phyloP scores from a whole-genome alignment of 2,797 vertebrate genomes.

The Peromyscus melanophrys region DNA sequence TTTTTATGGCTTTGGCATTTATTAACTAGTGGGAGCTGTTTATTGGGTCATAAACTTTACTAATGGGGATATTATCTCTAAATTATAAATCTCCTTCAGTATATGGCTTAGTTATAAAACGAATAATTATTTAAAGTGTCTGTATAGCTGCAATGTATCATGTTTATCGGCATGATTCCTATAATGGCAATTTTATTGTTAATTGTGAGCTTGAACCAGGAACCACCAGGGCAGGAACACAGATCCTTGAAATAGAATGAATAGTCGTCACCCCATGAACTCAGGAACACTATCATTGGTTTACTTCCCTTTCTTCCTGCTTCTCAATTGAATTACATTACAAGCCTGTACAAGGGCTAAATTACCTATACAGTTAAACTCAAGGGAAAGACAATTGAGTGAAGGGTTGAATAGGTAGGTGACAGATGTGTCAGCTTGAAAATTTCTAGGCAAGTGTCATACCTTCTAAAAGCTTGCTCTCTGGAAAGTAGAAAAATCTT shows the following conservation, averaged over 20 bases:
- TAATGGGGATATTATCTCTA: constrained; percentile 91
- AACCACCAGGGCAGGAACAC: constrained; percentile 69
- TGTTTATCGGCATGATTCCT: constrained; percentile 87
- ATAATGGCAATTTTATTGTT: constrained; percentile 90
- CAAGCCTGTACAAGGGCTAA: constrained; percentile 22
- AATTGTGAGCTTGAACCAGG: constrained; percentile 85
- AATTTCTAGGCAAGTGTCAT: constrained; percentile 75
- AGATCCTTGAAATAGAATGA: constrained; percentile 38
- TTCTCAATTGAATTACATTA: constrained; percentile 66
- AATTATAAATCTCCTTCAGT: constrained; percentile 88
- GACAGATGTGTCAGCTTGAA: constrained; percentile 72
- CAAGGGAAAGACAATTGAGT: constrained; percentile 71
- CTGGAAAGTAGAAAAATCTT: constrained; percentile 72
- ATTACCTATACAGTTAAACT: constrained; percentile 75
- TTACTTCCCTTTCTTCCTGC: constrained; percentile 44
- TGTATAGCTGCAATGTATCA: constrained; percentile 86
- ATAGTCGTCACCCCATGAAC: constrained; percentile 31
- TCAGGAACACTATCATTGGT: background rate
- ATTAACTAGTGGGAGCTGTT: constrained; percentile 90
- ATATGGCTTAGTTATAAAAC: constrained; percentile 87
- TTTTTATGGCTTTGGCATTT: constrained; percentile 90
- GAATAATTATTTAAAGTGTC: constrained; percentile 87
- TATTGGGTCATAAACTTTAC: constrained; percentile 91
- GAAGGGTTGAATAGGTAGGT: constrained; percentile 78
- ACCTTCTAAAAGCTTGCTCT: constrained; percentile 74